A percentile compares a stretch with the other conserved stretches of the same genome.
These are phyloP conservation scores for Euthynnus affinis DNA, from an alignment of 2,797 vertebrate genomes.

Conservation along the genomic window DNA sequence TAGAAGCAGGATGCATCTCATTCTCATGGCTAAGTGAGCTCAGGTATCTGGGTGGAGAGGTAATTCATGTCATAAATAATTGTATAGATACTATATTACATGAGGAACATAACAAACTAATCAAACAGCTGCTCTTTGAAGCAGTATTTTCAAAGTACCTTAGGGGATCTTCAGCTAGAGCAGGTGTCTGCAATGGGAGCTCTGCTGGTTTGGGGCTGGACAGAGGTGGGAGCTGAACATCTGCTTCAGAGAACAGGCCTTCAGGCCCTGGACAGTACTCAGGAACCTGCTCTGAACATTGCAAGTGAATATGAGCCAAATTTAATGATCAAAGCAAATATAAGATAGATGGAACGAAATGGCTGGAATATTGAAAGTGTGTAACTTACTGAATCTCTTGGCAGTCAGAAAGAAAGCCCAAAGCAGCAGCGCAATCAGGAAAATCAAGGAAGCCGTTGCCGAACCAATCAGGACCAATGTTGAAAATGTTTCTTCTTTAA, in stretches of 20 bases:
- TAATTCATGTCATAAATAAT: conserved; percentile 3
- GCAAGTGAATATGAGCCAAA: not conserved
- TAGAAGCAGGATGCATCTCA: conserved; percentile 70
- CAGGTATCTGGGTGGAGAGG: conserved; percentile 42
- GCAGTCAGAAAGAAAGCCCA: conserved; percentile 69
- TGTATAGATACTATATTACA: rapidly evolving
- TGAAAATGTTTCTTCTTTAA: conserved; percentile 52
- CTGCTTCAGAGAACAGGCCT: conserved; percentile 30
- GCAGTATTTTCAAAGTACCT: conserved; percentile 52
- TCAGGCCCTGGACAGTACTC: conserved; percentile 33
- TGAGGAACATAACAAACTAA: not conserved
- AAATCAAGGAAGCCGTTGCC: conserved; percentile 59
- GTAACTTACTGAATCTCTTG: conserved; percentile 72
- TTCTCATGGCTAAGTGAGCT: conserved; percentile 61
- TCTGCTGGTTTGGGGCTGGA: conserved; percentile 16
- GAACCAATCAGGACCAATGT: conserved; percentile 69
- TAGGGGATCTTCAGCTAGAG: conserved; percentile 25
- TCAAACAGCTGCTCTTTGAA: not conserved
- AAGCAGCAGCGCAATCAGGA: conserved; percentile 69
- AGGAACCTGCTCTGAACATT: conserved; percentile 61
- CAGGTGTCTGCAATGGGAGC: not conserved
- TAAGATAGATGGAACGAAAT: not conserved
- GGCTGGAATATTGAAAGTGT: not conserved
- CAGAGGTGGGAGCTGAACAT: conserved; percentile 34
- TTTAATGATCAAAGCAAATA: conserved; percentile 5